Base-by-base conservation (phyloP, 2,113 vertebrate species). In the Pteruthius melanotis region DNA sequence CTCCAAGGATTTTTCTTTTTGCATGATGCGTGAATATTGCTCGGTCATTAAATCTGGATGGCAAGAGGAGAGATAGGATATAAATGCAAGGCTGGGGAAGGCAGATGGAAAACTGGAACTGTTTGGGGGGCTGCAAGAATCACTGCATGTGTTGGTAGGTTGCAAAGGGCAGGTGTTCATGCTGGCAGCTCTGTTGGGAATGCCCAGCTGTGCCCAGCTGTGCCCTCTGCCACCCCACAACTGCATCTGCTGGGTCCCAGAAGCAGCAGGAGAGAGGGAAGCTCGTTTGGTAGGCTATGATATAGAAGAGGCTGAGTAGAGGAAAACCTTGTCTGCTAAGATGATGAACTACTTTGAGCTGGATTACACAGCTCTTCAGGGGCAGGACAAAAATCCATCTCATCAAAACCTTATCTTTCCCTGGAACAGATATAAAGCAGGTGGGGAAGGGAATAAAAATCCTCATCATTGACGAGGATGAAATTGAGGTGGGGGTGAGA, bases 141-240 rank as follows among this genome's bases (percentile, higher is more conserved):
- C 23, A 9, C 8, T 49, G 63, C 35, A 39, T 1, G 0, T 4
- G 13, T 10, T 27, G 23, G 12, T 7, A 3, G 16, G 28, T 8
- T 28, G 33, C 13, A 37, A 39, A 52, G 11, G 53, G 16, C 17
- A 10, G 0, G 1, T 1, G 6, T 9, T 53, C 33, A 11, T 50
- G 49, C 54, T 54, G 66, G 39, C 13, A 72, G 19, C 33, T 50
- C 49, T 35, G 30, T 57, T 69, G 40, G 31, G 47, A 23, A 18
- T 59, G 33, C 23, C 69, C 76, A 86, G 65, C n/a, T 64, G 56
- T 84, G 74, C 23, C 89, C 70, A 53, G 69, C 45, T 83, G 49
- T 77, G 78, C 21, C 68, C 16, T 65, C 57, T 56, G 59, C 54
- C 57, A 12, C 40, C 52, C n/a, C 2, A 5, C 10, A 35, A 2